Evolutionary conservation across 2,888 invertebrate genomes (phyloP).

Genomic region (Dione juno): DNA sequence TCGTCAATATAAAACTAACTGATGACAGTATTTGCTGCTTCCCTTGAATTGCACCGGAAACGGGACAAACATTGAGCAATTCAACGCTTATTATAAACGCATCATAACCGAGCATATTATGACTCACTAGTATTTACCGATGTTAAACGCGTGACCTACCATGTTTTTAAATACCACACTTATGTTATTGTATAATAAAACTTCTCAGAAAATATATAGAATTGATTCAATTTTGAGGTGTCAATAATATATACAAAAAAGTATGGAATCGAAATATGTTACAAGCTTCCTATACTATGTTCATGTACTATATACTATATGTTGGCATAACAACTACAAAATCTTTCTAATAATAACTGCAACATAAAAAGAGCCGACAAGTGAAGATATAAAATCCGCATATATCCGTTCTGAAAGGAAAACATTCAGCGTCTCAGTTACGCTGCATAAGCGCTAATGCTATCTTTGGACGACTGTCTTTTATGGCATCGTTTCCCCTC

Average conservation of each 20-base stretch:
- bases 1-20: slow-evolving; percentile 18
- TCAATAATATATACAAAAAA: neutral
- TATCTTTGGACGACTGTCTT: slow-evolving; percentile 61
- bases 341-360: neutral
- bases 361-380: slow-evolving; percentile 14
- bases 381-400: slow-evolving; percentile 17
- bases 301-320: neutral
- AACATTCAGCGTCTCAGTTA: slow-evolving; percentile 54
- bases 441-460: slow-evolving; percentile 60
- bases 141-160: slow-evolving; percentile 7
- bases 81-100: slow-evolving; percentile 39
- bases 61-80: slow-evolving; percentile 54
- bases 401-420: slow-evolving; percentile 27
- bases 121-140: slow-evolving; percentile 31
- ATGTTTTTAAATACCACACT: neutral
- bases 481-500: slow-evolving; percentile 59
- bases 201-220: too few relatives aligned
- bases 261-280: too few relatives aligned
- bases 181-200: neutral
- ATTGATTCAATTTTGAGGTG: neutral
- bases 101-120: slow-evolving; percentile 32
- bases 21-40: slow-evolving; percentile 43
- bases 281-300: too few relatives aligned
- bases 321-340: neutral
- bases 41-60: slow-evolving; percentile 51